Percentiles rank a stretch among this genome's conserved stretches.
Conservation (phyloP, 2,113 vertebrate species). For the Pterophyllum scalare region DNA sequence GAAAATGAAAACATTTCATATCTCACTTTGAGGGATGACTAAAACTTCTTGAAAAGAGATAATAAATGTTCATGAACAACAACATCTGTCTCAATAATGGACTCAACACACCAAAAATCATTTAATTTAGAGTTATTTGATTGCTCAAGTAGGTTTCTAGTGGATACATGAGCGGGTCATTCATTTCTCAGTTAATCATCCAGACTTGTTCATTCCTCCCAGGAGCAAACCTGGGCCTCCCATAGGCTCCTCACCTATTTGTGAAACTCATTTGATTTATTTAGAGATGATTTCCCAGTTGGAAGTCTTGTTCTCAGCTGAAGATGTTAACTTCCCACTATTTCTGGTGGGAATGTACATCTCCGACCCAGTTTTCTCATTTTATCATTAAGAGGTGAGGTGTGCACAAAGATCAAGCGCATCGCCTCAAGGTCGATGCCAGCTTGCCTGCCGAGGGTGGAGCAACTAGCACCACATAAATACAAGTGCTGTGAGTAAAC, state of each 20-base stretch:
- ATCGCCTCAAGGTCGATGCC: constrained; percentile 67
- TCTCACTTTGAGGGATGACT: constrained; percentile 15
- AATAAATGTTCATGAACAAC: constrained; percentile 56
- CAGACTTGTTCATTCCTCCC: constrained; percentile 73
- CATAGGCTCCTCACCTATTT: constrained; percentile 79
- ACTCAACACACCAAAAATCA: constrained; percentile 57
- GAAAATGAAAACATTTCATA: constrained; percentile 19
- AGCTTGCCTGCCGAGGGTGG: constrained; percentile 55
- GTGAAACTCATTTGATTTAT: constrained; percentile 84
- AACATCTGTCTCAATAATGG: constrained; percentile 54
- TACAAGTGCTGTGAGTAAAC: constrained; percentile 54
- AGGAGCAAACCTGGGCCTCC: constrained; percentile 74
- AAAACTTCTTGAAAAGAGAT: constrained; percentile 39
- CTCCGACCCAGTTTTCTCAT: constrained; percentile 79
- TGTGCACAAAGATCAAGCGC: constrained; percentile 66
- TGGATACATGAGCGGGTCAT: constrained; percentile 75
- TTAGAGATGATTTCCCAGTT: constrained; percentile 85
- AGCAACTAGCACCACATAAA: constrained; percentile 49
- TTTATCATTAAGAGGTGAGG: constrained; percentile 77
- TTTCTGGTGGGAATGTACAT: constrained; percentile 79
- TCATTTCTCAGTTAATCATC: constrained; percentile 81
- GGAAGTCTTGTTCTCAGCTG: constrained; percentile 74
- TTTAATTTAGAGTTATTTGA: constrained; percentile 70
- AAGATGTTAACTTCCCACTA: constrained; percentile 79
- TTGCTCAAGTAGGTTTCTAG: constrained; percentile 73